Evolutionary conservation across 92 coral and sea anemone genomes (phyloP), one percentile per base, ranked within the genome.

Genomic region (Epizoanthus rinbou): DNA sequence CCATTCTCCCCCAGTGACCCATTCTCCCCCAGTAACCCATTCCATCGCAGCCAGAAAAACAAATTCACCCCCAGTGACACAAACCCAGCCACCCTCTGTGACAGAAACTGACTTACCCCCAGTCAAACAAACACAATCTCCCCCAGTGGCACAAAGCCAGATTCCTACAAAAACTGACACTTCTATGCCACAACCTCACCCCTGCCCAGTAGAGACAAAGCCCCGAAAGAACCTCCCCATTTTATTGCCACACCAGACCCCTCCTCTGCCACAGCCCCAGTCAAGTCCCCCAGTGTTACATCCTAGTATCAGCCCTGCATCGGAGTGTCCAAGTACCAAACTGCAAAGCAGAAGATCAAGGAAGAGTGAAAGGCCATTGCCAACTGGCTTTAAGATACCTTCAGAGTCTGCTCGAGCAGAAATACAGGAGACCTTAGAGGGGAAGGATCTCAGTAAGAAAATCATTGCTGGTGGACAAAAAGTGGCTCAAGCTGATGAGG

Each of bases 301-400:
- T n/a, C 71, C 89, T 2, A 84, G 86, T 54, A 41, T 74, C 28
- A 90, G 92, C 69, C 91, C 94, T 5, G 35, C 85, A 6, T 84
- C 92, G 16, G 94, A 90, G 14, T 88, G 50, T 58, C 86, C 79
- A 13, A 87, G 68, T 11, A 57, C 69, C 64, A 88, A 81, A 80
- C 72, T 72, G 56, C 89, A 70, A 75, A 88, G 73, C 79, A 75
- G 84, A 63, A 86, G 97, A 67, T 80, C 80, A 17, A 74, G 93
- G 57, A 91, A 93, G 79, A 81, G 83, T 19, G 97, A 89, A 47
- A 81, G 87, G 45, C 81, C 94, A 24, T 81, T 87, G 16, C 90
- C 90, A 33, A 86, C 93, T 1, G 81, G 73, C 11, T 81, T n/a
- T 9, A 86, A 87, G 59, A 43, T 91, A 18, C 9, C 19, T 39